Base-by-base conservation (phyloP, 2,113 vertebrate genomes). In the Bombycilla garrulus region DNA sequence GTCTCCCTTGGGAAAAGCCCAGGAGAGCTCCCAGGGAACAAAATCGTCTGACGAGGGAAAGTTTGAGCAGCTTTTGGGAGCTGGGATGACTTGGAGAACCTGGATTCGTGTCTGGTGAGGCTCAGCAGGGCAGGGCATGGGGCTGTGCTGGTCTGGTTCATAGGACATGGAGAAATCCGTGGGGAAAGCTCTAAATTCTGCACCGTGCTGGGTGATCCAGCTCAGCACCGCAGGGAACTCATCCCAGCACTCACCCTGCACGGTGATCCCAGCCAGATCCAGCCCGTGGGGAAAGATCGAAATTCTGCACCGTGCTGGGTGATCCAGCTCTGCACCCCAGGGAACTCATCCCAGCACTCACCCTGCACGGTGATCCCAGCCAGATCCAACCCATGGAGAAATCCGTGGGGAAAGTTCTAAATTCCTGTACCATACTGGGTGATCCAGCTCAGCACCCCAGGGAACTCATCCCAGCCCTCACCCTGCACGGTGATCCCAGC, bases 171-270 rank as follows among this genome's bases (percentile, higher is more conserved):
- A 65, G 45, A 36, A 38, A 33, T 76, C 26, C 3, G 0, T 15
- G 53, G 36, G 33, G 10, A 38, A 10, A 42, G 5, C 15, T 36
- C 45, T 38, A 2, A 18, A 58, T 11, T 45, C 6, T 88, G 15
- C 12, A 8, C 10, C 31, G 3, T 1, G 1, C 12, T 0, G 1
- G 7, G 20, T 2, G 17, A 17, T 31, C 28, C 4, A 2, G 0
- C 28, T 40, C 44, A 17, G 29, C 4, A 0, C 47, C 21, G 50
- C 54, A 40, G 15, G 31, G 19, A 69, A 1, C 0, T 1, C 31
- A 10, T 53, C 66, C 56, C 48, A 44, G n/a, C n/a, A n/a, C n/a
- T n/a, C n/a, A n/a, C n/a, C n/a, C n/a, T n/a, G n/a, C n/a, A n/a
- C n/a, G n/a, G n/a, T n/a, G n/a, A n/a, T n/a, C n/a, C n/a, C n/a